Percentiles rank a stretch among this genome's conserved stretches.
These are phyloP conservation scores for Cacoxenus indagator DNA, from an alignment of 2,888 invertebrate genomes.

Conservation along the genomic window DNA sequence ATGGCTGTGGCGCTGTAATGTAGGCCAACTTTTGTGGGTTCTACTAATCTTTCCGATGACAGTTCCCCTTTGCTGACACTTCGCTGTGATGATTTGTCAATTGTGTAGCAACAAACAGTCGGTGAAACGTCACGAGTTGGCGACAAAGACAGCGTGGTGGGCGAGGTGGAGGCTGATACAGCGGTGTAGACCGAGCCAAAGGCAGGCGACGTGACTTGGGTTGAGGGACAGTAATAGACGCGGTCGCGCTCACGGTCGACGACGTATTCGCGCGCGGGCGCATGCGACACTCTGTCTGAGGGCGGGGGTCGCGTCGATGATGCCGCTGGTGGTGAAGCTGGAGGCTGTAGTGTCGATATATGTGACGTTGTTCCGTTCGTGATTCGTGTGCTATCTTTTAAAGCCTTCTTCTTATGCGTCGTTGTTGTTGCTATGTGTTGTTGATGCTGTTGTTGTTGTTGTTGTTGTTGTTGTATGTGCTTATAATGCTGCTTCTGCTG, in stretches of 20 bases:
- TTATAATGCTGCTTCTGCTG: slow-evolving; percentile 52
- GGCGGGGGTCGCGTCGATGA: background rate
- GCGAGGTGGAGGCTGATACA: background rate
- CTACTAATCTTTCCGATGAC: background rate
- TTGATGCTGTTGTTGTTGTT: slow-evolving; percentile 35
- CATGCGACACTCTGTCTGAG: background rate
- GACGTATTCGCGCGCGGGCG: background rate
- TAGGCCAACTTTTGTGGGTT: background rate
- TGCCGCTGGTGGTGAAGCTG: background rate
- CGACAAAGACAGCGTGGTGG: slow-evolving; percentile 25
- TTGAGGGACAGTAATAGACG: background rate
- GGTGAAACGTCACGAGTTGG: slow-evolving; percentile 55
- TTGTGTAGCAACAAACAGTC: slow-evolving; percentile 67
- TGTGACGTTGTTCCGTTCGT: slow-evolving; percentile 38
- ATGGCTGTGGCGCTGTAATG: slow-evolving; percentile 20
- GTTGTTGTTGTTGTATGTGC: slow-evolving; percentile 41
- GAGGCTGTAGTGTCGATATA: slow-evolving; percentile 33
- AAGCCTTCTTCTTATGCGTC: slow-evolving; percentile 9
- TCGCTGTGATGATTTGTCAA: slow-evolving; percentile 48
- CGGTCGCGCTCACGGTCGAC: background rate
- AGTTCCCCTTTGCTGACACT: background rate
- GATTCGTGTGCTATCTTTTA: slow-evolving; percentile 10
- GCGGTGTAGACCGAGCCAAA: background rate
- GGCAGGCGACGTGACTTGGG: slow-evolving; percentile 3
- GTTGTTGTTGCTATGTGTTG: slow-evolving; percentile 32